phyloP scores from a whole-genome alignment of 2,797 vertebrate genomes.

The Cirrhinus mrigala region DNA sequence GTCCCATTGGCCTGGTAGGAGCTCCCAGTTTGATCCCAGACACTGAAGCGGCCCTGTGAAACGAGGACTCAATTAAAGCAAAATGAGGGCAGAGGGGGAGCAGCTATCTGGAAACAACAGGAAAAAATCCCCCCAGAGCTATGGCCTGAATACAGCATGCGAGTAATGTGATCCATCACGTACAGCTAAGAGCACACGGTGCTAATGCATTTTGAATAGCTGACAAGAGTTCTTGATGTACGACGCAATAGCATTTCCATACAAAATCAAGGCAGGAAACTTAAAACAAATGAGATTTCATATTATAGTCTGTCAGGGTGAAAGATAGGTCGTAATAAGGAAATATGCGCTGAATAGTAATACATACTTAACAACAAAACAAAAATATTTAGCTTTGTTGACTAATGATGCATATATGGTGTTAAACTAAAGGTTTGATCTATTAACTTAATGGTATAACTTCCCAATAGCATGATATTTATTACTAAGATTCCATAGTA shows the following conservation, averaged over 20 bases:
- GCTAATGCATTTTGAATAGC: slow-evolving; percentile 53
- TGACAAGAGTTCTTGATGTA: slow-evolving; percentile 50
- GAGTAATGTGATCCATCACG: slow-evolving; percentile 52
- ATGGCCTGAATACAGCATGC: slow-evolving; percentile 74
- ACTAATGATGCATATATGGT: not conserved
- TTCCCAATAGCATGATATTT: not conserved
- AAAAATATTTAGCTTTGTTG: not conserved
- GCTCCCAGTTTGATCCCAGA: slow-evolving; percentile 67
- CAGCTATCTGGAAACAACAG: slow-evolving; percentile 61
- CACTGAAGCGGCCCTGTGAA: slow-evolving; percentile 69
- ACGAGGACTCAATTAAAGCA: slow-evolving; percentile 84
- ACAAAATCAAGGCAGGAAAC: slow-evolving; percentile 26
- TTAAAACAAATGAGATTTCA: slow-evolving; percentile 33
- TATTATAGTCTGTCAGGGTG: slow-evolving; percentile 24
- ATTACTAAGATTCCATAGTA: not conserved
- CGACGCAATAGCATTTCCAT: slow-evolving; percentile 39
- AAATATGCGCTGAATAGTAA: slow-evolving; percentile 1
- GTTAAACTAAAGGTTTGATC: not conserved
- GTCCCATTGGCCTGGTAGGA: slow-evolving; percentile 48
- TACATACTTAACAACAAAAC: not conserved
- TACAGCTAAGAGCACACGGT: slow-evolving; percentile 28
- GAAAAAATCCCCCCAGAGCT: slow-evolving; percentile 64
- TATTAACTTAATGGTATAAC: not conserved
- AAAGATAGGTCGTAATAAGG: slow-evolving; percentile 22
- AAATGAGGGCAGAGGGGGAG: slow-evolving; percentile 76